phyloP scores from a whole-genome alignment of 2,888 invertebrate genomes.

The Dynastes grantii region DNA sequence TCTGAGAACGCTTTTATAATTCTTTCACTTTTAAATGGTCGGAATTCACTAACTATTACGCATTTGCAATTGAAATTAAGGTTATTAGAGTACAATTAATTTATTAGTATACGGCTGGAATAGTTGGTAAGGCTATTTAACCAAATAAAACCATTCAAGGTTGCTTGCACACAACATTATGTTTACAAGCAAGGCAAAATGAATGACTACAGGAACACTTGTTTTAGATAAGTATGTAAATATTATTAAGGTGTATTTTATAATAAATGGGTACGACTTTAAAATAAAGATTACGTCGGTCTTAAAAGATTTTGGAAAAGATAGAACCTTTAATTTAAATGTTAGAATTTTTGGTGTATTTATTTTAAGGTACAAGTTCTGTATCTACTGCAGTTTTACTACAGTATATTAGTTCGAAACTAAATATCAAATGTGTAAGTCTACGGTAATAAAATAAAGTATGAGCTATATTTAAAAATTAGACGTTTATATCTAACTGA shows the following conservation, averaged over 20 bases:
- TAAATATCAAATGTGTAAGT: too few species aligned
- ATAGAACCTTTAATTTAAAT: too few species aligned
- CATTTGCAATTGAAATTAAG: slow-evolving; percentile 18
- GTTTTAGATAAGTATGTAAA: not conserved
- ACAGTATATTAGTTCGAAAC: too few species aligned
- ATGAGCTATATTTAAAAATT: too few species aligned
- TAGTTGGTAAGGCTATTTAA: slow-evolving; percentile 16
- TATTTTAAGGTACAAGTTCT: too few species aligned
- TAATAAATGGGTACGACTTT: not conserved
- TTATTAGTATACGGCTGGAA: slow-evolving; percentile 18
- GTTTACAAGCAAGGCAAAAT: slow-evolving; percentile 22
- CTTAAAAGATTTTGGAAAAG: not conserved
- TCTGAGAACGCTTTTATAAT: not conserved
- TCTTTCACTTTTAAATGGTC: not conserved
- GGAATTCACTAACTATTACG: slow-evolving; percentile 11
- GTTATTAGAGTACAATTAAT: not conserved
- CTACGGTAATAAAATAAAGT: too few species aligned
- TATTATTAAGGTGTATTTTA: not conserved
- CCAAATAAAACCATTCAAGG: slow-evolving; percentile 30
- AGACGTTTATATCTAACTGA: too few species aligned
- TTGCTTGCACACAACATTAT: not conserved
- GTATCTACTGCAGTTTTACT: too few species aligned
- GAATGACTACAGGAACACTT: not conserved
- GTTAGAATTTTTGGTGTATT: too few species aligned
- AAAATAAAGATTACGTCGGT: not conserved